Percentiles rank a stretch among this genome's conserved stretches.
These are phyloP conservation scores for Eulemur coronatus DNA, from an alignment of 2,797 vertebrate genomes.

Conservation along the genomic window DNA sequence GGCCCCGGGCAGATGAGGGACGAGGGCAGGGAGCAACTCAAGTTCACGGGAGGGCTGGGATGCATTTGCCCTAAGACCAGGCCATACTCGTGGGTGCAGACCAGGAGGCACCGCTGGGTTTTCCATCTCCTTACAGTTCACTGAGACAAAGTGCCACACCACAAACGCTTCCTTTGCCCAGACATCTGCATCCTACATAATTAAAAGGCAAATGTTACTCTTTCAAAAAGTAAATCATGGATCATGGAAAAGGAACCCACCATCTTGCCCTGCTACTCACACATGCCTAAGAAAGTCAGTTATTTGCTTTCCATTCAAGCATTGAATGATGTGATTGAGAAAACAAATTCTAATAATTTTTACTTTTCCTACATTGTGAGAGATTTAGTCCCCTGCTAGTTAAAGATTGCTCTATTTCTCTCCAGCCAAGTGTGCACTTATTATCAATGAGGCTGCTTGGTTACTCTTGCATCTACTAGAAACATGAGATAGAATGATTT, in stretches of 20 bases:
- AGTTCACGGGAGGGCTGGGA: background rate
- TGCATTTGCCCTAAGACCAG: background rate
- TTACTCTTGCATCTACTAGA: background rate
- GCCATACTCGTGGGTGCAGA: rapidly evolving
- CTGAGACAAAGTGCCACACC: background rate
- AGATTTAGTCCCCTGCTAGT: background rate
- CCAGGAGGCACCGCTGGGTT: background rate
- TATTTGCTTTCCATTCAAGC: background rate
- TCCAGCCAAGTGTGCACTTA: background rate
- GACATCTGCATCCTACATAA: background rate
- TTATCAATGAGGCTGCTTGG: background rate
- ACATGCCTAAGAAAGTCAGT: background rate
- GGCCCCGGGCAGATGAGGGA: background rate
- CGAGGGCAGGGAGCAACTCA: background rate
- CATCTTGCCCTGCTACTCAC: background rate
- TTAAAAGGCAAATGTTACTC: background rate
- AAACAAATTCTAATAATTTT: background rate
- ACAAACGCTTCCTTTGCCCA: background rate
- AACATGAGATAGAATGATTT: background rate
- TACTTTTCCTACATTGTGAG: background rate
- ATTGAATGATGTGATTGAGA: background rate
- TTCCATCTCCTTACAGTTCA: background rate
- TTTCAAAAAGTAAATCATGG: conserved; percentile 27
- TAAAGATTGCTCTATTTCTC: background rate
- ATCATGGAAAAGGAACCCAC: background rate